These are phyloP conservation scores for Orthonyx spaldingii DNA, from an alignment of 2,113 vertebrate genomes.

Conservation along the genomic window DNA sequence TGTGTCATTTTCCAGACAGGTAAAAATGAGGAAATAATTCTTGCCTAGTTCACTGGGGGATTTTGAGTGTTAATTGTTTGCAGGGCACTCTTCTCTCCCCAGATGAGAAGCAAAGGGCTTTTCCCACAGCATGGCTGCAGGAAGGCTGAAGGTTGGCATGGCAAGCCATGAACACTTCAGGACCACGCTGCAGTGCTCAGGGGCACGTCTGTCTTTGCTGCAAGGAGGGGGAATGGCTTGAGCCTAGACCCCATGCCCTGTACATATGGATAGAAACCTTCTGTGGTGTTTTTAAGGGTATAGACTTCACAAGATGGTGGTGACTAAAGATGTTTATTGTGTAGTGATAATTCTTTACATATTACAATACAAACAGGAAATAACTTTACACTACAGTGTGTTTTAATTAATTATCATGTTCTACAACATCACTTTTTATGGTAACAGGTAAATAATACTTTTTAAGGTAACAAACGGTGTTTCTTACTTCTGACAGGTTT, in stretches of 20 bases:
- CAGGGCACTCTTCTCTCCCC: not conserved
- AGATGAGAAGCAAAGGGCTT: not conserved
- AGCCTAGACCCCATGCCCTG: not conserved
- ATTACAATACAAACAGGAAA: too few relatives aligned
- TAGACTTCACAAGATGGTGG: too few relatives aligned
- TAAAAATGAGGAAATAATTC: conserved; percentile 54
- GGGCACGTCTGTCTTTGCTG: not conserved
- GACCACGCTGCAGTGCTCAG: not conserved
- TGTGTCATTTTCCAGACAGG: conserved; percentile 51
- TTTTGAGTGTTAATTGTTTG: conserved; percentile 44
- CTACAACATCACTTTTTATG: too few relatives aligned
- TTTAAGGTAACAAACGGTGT: too few relatives aligned
- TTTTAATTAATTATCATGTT: too few relatives aligned
- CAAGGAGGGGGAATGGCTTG: fast-evolving
- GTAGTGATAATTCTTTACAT: too few relatives aligned
- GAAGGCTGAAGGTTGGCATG: not conserved
- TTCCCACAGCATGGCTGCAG: not conserved
- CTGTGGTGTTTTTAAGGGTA: too few relatives aligned
- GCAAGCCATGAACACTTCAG: not conserved
- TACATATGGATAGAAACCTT: fast-evolving
- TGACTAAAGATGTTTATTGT: too few relatives aligned
- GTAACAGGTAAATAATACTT: too few relatives aligned
- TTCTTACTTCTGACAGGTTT: too few relatives aligned
- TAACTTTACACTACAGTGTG: too few relatives aligned
- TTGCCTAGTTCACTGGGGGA: not conserved